These are phyloP conservation scores for Gymnopithys bicolor DNA, from an alignment of 2,797 vertebrate species.

Conservation along the genomic window DNA sequence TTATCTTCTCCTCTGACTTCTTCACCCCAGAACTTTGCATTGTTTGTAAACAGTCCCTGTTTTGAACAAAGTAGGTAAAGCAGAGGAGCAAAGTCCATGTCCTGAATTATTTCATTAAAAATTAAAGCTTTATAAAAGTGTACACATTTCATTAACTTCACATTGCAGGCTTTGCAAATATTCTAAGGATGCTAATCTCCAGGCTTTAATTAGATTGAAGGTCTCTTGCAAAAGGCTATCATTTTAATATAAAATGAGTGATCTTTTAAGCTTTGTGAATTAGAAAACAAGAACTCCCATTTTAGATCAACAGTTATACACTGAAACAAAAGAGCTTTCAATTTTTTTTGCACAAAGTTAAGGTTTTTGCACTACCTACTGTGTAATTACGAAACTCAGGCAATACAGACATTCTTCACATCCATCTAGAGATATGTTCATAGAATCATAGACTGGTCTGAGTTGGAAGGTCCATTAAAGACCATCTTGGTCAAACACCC, in stretches of 20 bases:
- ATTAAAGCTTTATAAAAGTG: slow-evolving; percentile 79
- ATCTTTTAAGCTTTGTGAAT: slow-evolving; percentile 72
- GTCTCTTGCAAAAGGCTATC: slow-evolving; percentile 79
- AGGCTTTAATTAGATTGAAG: slow-evolving; percentile 80
- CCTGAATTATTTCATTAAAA: slow-evolving; percentile 78
- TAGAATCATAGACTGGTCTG: not conserved
- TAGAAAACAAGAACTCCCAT: slow-evolving; percentile 67
- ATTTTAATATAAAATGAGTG: slow-evolving; percentile 76
- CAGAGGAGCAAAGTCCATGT: slow-evolving; percentile 10
- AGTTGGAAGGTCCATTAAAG: not conserved
- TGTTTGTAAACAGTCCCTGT: slow-evolving; percentile 52
- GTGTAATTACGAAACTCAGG: not conserved
- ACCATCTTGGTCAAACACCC: too few relatives aligned
- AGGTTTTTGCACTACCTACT: not conserved
- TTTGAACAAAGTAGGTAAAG: slow-evolving; percentile 25
- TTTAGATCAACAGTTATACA: slow-evolving; percentile 63
- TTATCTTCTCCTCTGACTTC: not conserved
- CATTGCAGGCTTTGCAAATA: slow-evolving; percentile 79
- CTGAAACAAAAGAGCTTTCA: slow-evolving; percentile 17
- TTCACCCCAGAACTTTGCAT: not conserved
- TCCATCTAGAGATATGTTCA: not conserved
- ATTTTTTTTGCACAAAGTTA: not conserved
- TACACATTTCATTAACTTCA: slow-evolving; percentile 80
- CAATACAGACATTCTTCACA: not conserved
- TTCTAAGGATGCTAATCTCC: slow-evolving; percentile 78